Evolutionary conservation across 2,113 vertebrate species (phyloP).

Genomic region (Dolichotis patagonum): DNA sequence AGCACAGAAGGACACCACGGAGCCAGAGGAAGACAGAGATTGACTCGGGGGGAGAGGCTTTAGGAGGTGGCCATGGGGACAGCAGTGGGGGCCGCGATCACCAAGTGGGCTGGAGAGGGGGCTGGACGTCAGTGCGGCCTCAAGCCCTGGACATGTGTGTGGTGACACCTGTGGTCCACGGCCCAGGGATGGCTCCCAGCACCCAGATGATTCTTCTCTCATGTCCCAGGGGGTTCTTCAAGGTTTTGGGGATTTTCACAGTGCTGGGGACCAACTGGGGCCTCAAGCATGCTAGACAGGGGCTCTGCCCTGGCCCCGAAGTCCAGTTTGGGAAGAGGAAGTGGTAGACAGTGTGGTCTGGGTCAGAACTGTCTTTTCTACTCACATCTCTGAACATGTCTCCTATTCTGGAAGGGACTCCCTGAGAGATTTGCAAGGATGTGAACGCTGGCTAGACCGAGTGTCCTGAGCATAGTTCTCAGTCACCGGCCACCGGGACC

Average conservation of each 20-base stretch:
- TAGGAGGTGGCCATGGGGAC: not conserved
- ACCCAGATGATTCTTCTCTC: accelerated
- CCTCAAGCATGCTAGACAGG: not conserved
- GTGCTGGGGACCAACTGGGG: not conserved
- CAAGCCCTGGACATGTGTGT: accelerated
- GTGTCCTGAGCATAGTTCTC: not conserved
- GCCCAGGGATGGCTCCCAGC: not conserved
- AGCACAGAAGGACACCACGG: not conserved
- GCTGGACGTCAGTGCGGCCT: not conserved
- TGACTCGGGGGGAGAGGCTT: accelerated
- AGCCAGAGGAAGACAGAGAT: accelerated
- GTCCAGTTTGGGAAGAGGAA: not conserved
- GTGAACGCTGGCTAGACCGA: not conserved
- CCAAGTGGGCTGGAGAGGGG: not conserved
- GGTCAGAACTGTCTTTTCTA: not conserved
- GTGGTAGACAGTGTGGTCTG: not conserved
- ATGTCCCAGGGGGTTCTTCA: accelerated
- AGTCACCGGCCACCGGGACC: accelerated
- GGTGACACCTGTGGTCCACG: not conserved
- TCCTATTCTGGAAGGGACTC: not conserved
- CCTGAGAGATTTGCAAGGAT: not conserved
- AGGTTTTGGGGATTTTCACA: not conserved
- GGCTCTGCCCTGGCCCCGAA: not conserved
- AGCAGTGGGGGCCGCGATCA: not conserved
- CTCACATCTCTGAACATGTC: not conserved